These are phyloP conservation scores for Tortrix viridana DNA, from an alignment of 2,888 invertebrate genomes.

Conservation along the genomic window DNA sequence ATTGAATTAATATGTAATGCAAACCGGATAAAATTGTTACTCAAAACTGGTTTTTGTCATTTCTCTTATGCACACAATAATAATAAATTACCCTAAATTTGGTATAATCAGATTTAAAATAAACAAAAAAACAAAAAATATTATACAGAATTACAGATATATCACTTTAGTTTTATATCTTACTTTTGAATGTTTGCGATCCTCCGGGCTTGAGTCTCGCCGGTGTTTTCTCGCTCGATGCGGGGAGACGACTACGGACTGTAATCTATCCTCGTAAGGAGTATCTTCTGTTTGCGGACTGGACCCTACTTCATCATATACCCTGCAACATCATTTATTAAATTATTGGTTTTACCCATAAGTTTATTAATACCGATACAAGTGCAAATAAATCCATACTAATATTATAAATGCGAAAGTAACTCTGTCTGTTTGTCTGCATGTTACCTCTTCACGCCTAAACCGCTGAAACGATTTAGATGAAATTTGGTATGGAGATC, in stretches of 20 bases:
- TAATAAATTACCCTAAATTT: too few relatives aligned
- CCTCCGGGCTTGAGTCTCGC: constrained; percentile 90
- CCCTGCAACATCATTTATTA: constrained; percentile 52
- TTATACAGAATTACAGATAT: background rate
- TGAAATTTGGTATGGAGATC: too few relatives aligned
- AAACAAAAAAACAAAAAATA: too few relatives aligned
- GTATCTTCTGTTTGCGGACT: constrained; percentile 88
- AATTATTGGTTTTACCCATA: background rate
- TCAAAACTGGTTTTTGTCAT: too few relatives aligned
- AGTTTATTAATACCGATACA: background rate
- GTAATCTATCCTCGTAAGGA: constrained; percentile 79
- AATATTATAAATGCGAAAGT: too few relatives aligned
- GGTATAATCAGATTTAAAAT: too few relatives aligned
- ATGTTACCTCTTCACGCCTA: too few relatives aligned
- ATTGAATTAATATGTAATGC: background rate
- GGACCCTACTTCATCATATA: constrained; percentile 79
- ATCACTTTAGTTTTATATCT: background rate
- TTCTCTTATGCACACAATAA: too few relatives aligned
- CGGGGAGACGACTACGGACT: constrained; percentile 82
- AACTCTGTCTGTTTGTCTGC: too few relatives aligned
- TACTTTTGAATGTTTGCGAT: constrained; percentile 75
- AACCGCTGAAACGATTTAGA: too few relatives aligned
- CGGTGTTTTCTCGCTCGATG: constrained; percentile 73
- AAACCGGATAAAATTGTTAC: too few relatives aligned
- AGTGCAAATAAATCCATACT: background rate